Conservation (phyloP, 23 tunicate genomes). For the Halocynthia roretzi region DNA sequence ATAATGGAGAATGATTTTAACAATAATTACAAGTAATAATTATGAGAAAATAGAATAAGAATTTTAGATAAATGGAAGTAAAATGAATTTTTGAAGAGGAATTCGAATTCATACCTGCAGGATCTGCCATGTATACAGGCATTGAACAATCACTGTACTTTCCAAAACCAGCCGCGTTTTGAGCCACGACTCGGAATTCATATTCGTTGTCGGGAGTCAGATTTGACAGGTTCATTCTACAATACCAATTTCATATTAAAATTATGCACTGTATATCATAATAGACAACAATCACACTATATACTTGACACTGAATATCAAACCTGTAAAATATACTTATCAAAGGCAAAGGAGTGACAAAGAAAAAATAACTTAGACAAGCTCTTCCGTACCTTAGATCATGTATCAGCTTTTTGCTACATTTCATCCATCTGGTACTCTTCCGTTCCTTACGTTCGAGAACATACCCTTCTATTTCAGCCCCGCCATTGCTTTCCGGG, state of each 20-base stretch:
- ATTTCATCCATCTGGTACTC: conserved; percentile 27
- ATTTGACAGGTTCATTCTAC: conserved; percentile 38
- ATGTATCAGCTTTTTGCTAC: conserved; percentile 24
- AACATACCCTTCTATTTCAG: conserved; percentile 21
- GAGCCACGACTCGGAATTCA: conserved; percentile 87
- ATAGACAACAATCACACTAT: no score
- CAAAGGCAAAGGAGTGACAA: no score
- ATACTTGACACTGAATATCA: no score
- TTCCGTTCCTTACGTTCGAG: conserved; percentile 26
- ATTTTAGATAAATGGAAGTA: neutral
- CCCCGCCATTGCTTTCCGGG: conserved; percentile 32
- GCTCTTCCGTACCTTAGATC: conserved; percentile 6
- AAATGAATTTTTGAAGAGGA: neutral
- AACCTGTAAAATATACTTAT: no score
- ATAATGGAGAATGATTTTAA: neutral
- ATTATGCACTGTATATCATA: no score
- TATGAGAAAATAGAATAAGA: neutral
- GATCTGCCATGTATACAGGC: conserved; percentile 45
- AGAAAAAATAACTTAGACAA: no score
- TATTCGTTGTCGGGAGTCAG: conserved; percentile 66
- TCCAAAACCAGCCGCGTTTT: conserved; percentile 85
- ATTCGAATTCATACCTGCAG: conserved; percentile 25
- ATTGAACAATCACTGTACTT: conserved; percentile 31
- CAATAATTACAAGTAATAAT: neutral
- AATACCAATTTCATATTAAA: no score